phyloP scores from a whole-genome alignment of 2,888 invertebrate genomes.

The Gisinianus flammeolus region DNA sequence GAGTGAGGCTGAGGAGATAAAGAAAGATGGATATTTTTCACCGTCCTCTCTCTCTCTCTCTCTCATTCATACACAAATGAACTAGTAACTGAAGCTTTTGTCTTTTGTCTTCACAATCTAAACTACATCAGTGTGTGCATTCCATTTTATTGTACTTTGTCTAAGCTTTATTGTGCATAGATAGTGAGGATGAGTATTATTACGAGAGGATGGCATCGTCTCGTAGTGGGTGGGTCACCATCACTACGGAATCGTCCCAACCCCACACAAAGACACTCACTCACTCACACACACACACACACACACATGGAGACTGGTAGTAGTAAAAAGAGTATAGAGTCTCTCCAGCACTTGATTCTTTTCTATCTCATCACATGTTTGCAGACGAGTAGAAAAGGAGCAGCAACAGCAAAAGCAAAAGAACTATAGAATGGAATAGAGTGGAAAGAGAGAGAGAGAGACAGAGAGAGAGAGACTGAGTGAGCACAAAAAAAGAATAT shows the following conservation, averaged over 20 bases:
- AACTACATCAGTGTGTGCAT: neutral
- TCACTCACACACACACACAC: neutral
- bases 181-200: neutral
- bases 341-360: too few species aligned
- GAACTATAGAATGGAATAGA: neutral
- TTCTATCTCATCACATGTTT: too few species aligned
- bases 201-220: neutral
- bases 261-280: neutral
- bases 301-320: too few species aligned
- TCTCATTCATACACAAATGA: too few species aligned
- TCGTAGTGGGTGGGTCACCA: neutral
- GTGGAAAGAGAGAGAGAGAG: neutral
- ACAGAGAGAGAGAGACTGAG: neutral
- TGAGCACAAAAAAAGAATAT: constrained; percentile 20
- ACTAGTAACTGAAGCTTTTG: neutral
- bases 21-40: neutral
- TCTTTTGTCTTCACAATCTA: neutral
- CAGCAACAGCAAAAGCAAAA: neutral
- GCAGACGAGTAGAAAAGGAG: neutral
- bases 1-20: neutral
- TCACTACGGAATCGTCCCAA: neutral
- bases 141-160: neutral
- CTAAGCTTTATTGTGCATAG: neutral
- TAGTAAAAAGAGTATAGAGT: too few species aligned
- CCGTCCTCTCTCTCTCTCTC: neutral